Conservation (phyloP, 2,888 invertebrate genomes). For the Molorchus minor region DNA sequence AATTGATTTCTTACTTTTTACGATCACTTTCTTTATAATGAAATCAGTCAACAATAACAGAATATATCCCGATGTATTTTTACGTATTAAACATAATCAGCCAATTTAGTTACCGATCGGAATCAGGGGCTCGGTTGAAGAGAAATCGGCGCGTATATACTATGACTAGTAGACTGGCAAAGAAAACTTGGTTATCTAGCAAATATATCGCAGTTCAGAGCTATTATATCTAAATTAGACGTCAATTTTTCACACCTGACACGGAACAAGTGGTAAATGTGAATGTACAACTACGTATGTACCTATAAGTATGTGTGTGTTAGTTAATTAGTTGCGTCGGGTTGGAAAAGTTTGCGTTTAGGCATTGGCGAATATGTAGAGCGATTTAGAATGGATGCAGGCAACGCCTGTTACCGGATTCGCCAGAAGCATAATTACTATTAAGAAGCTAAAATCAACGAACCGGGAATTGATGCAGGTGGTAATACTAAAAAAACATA, state of each 20-base stretch:
- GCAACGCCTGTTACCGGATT: slow-evolving; percentile 25
- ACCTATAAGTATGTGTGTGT: slow-evolving; percentile 32
- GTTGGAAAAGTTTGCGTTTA: slow-evolving; percentile 33
- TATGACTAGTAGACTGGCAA: neutral
- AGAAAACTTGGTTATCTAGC: neutral
- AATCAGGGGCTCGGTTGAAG: neutral
- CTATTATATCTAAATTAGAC: slow-evolving; percentile 20
- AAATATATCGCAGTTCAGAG: neutral
- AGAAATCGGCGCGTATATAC: neutral
- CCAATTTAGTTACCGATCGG: neutral
- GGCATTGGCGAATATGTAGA: slow-evolving; percentile 27
- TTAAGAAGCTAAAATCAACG: slow-evolving; percentile 5
- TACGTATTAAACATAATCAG: too few species aligned
- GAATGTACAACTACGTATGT: slow-evolving; percentile 27
- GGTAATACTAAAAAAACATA: too few species aligned
- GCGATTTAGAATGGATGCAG: slow-evolving; percentile 16
- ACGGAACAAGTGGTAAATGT: slow-evolving; percentile 24
- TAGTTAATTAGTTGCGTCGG: slow-evolving; percentile 34
- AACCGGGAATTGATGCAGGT: slow-evolving; percentile 8
- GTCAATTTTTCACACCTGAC: slow-evolving; percentile 22
- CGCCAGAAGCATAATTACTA: slow-evolving; percentile 5
- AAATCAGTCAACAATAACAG: too few species aligned
- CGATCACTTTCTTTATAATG: too few species aligned
- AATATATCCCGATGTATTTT: too few species aligned
- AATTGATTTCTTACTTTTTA: too few species aligned